phyloP scores from a whole-genome alignment of 1,140 invertebrate species.

The Hesperophylax magnus region DNA sequence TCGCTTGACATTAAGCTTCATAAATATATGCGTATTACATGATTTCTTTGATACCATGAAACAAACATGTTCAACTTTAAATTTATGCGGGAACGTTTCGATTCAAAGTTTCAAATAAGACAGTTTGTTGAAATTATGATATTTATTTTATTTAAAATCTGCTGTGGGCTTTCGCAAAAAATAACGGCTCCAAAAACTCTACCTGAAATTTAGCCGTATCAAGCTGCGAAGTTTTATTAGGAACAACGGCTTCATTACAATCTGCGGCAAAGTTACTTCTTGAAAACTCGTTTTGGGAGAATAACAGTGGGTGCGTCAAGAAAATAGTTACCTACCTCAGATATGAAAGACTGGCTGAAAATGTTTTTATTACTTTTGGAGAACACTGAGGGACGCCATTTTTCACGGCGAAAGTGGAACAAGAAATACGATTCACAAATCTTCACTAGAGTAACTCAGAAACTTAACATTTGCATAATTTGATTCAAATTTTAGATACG shows the following conservation, averaged over 20 bases:
- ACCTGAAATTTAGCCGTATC: conserved; percentile 19
- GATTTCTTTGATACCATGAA: conserved; percentile 5
- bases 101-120: conserved; percentile 33
- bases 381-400: not conserved
- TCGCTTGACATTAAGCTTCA: conserved; percentile 16
- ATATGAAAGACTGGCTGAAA: not conserved
- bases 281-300: conserved; percentile 1
- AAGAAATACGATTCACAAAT: too few relatives aligned
- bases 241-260: conserved; percentile 34
- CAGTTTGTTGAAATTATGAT: conserved; percentile 20
- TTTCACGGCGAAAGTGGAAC: not conserved
- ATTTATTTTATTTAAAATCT: conserved; percentile 18
- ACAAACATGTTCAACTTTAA: conserved; percentile 27
- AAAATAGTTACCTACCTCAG: not conserved
- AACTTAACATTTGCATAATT: too few relatives aligned
- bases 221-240: conserved; percentile 28
- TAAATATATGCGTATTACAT: conserved; percentile 28
- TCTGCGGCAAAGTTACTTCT: conserved; percentile 17
- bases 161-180: not conserved
- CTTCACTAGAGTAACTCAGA: too few relatives aligned
- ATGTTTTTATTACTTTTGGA: not conserved
- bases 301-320: conserved; percentile 1
- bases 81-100: conserved; percentile 26
- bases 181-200: not conserved
- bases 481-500: too few relatives aligned